A percentile compares a stretch with the other conserved stretches of the same genome.
phyloP scores from a whole-genome alignment of 1,140 invertebrate species.

The Drosophila parabipectinata region DNA sequence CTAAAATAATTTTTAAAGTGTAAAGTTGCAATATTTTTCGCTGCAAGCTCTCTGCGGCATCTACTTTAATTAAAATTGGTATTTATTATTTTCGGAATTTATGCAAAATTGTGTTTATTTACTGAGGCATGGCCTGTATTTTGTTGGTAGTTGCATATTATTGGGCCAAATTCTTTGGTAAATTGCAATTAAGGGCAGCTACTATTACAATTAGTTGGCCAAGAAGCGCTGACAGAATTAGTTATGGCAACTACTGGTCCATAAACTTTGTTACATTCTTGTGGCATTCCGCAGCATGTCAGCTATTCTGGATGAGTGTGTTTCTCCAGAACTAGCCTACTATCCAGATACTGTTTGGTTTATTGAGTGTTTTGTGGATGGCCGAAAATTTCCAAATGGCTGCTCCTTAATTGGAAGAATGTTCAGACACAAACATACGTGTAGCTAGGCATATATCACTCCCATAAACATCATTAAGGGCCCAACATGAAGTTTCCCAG shows the following conservation, averaged over 20 bases:
- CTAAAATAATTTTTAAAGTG: not conserved
- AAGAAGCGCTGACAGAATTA: conserved; percentile 31
- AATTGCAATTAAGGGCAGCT: conserved; percentile 70
- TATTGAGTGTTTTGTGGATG: not conserved
- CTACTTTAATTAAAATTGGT: conserved; percentile 44
- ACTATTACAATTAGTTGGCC: conserved; percentile 56
- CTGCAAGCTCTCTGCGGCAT: too few relatives aligned
- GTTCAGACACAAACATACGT: too few relatives aligned
- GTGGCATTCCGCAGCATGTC: conserved; percentile 5
- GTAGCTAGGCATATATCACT: not conserved
- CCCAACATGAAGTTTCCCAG: conserved; percentile 57
- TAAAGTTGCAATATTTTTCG: not conserved
- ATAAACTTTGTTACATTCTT: conserved; percentile 18
- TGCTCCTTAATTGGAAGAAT: conserved; percentile 45
- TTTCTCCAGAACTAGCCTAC: not conserved
- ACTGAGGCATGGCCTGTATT: conserved; percentile 21
- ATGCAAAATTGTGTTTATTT: conserved; percentile 46
- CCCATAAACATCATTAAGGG: conserved; percentile 10
- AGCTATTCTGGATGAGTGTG: not conserved
- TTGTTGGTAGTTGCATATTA: conserved; percentile 60
- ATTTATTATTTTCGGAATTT: conserved; percentile 42
- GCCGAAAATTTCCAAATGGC: conserved; percentile 43
- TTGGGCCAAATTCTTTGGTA: conserved; percentile 64
- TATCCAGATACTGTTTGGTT: not conserved
- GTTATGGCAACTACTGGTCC: conserved; percentile 28